Base-by-base conservation (phyloP, 2,113 vertebrate genomes). In the Boulengeromyrus knoepffleri region DNA sequence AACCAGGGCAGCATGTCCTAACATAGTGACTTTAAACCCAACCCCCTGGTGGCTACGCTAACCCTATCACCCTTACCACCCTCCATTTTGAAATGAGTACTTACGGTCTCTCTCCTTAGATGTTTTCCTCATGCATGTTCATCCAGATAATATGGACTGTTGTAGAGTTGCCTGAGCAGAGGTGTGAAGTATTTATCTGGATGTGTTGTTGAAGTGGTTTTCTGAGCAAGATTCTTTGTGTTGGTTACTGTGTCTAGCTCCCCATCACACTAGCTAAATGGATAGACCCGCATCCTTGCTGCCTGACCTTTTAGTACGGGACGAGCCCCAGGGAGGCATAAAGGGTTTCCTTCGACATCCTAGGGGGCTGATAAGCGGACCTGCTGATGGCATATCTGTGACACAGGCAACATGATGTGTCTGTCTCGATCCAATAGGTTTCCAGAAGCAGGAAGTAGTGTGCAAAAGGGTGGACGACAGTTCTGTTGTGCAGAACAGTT, bases 381-480 rank as follows among this genome's bases (percentile, higher is more conserved):
- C 53, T 24, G 19, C 53, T 24, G 21, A 58, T 0, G 5, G 6
- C 21, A 6, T 24, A 36, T 52, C 2, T 56, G 52, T 19, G 36
- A 10, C 10, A 42, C 36, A 45, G 52, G 39, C 46, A 31, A 6
- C 36, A 31, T 53, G 15, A 89, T 1, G 17, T 17, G 50, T 31
- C 80, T 13, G 36, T 84, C 9, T 70, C 89, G 70, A 62, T 49
- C 45, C 62, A 85, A 80, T 89, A 99, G 99, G 99, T 93, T 92
- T 95, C 53, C 98, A 99, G 95, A 99, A 96, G 94, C 99, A 99
- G 95, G 98, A 99, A 90, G 95, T 97, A 92, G 96, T 99, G 58
- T 99, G 99, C 94, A 99, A 97, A 95, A 96, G 98, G 92, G 91
- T 99, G 91, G 98, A 99, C 85, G 99, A 99, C 94, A 97, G 94